A percentile compares a stretch with the other conserved stretches of the same genome.
Conservation (phyloP, 1,140 invertebrate species). For the Saccostrea cuccullata region DNA sequence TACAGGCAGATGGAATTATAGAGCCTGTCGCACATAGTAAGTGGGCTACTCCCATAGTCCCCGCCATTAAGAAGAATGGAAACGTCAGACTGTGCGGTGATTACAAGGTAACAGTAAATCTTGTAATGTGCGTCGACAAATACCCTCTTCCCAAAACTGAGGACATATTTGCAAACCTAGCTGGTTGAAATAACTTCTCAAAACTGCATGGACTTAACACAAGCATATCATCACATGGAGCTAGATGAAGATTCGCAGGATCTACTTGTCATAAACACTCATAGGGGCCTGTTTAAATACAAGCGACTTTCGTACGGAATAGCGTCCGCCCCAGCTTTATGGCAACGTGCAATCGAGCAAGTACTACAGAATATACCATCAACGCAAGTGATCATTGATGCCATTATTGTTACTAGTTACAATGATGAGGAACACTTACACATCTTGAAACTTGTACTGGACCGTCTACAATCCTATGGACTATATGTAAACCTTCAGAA, state of each 20-base stretch:
- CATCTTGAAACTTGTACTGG: slow-evolving; percentile 54
- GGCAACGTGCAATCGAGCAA: slow-evolving; percentile 69
- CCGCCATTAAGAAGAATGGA: too few species aligned
- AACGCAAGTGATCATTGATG: slow-evolving; percentile 57
- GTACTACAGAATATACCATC: slow-evolving; percentile 28
- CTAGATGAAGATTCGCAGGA: slow-evolving; percentile 44
- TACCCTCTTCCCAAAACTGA: too few species aligned
- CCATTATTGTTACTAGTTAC: slow-evolving; percentile 54
- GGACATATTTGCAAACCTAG: slow-evolving; percentile 64
- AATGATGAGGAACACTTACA: slow-evolving; percentile 29
- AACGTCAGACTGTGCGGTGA: too few species aligned
- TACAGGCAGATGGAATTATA: too few species aligned
- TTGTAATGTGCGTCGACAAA: too few species aligned
- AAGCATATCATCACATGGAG: slow-evolving; percentile 62
- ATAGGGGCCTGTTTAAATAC: too few species aligned
- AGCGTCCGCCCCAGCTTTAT: slow-evolving; percentile 79
- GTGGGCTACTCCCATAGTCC: too few species aligned
- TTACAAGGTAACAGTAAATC: too few species aligned
- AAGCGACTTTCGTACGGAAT: slow-evolving; percentile 74
- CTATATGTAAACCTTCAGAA: slow-evolving; percentile 48
- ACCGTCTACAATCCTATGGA: slow-evolving; percentile 44
- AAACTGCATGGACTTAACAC: slow-evolving; percentile 51
- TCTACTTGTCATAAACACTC: too few species aligned
- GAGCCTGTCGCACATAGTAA: too few species aligned
- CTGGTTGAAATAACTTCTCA: slow-evolving; percentile 46